Percentiles rank a stretch among this genome's conserved stretches.
Evolutionary conservation across 1,140 invertebrate species (phyloP).

Genomic region (Carposina sasakii): DNA sequence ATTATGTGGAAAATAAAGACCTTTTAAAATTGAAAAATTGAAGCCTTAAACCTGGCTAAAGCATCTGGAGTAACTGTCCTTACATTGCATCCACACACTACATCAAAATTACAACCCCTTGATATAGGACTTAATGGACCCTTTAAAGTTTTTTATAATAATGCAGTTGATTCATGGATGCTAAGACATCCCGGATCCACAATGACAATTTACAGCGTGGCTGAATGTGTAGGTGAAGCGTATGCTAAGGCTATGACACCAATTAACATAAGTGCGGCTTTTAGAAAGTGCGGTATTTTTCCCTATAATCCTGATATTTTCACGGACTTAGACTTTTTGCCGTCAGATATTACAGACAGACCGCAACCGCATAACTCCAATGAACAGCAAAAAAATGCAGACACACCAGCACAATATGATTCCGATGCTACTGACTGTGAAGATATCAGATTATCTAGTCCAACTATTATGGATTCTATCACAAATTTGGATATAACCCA

Average conservation of each 20-base stretch:
- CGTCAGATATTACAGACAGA: constrained; percentile 20
- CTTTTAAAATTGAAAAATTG: too few species aligned
- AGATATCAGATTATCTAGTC: neutral
- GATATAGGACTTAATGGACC: constrained; percentile 29
- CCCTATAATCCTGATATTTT: constrained; percentile 14
- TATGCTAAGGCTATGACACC: neutral
- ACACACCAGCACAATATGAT: neutral
- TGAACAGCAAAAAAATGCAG: neutral
- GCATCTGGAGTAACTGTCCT: constrained; percentile 30
- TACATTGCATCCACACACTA: constrained; percentile 23
- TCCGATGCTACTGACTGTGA: neutral
- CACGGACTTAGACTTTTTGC: constrained; percentile 17
- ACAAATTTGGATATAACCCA: neutral
- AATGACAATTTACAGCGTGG: neutral
- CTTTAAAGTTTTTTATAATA: constrained; percentile 35
- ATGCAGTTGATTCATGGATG: constrained; percentile 29
- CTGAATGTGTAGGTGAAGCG: neutral
- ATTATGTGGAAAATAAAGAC: too few species aligned
- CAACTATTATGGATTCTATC: too few species aligned
- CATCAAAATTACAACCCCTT: neutral
- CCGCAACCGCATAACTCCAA: constrained; percentile 3
- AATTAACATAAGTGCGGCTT: neutral
- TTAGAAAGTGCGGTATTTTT: constrained; percentile 9
- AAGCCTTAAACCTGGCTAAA: constrained; percentile 22
- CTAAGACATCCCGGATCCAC: neutral